Base-by-base conservation (phyloP, 1,140 invertebrate genomes). In the Gryon sp. region DNA sequence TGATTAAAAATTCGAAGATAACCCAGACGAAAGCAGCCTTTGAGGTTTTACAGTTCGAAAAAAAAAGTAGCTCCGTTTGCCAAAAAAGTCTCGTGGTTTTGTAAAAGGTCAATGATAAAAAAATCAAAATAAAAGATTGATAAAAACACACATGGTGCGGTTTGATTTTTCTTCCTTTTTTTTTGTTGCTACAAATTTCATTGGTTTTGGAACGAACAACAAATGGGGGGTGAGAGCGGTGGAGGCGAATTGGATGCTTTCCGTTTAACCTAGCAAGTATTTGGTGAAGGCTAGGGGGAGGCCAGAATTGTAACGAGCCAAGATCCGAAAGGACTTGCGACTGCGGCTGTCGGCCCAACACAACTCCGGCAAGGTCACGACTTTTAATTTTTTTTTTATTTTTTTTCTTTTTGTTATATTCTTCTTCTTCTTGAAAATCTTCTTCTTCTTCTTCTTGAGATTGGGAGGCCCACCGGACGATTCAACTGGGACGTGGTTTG, bases 11-110 rank as follows among this genome's bases (percentile, higher is more conserved):
- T n/a, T 81, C 80, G 81, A 84, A 82, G 79, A 87, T 84, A 87
- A 83, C n/a, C 82, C 86, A 85, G 79, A 86, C 86, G 85, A 87
- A 83, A n/a, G n/a, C n/a, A n/a, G n/a, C n/a, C n/a, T n/a, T n/a
- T n/a, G n/a, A n/a, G n/a, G n/a, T n/a, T n/a, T n/a, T n/a, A n/a
- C n/a, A n/a, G n/a, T n/a, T n/a, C n/a, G n/a, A n/a, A n/a, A n/a
- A n/a, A n/a, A n/a, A n/a, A n/a, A n/a, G n/a, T n/a, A n/a, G n/a
- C n/a, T n/a, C n/a, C n/a, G n/a, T n/a, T n/a, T n/a, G n/a, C n/a
- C n/a, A n/a, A n/a, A n/a, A n/a, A n/a, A n/a, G n/a, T n/a, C n/a
- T n/a, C n/a, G n/a, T n/a, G n/a, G n/a, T n/a, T n/a, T n/a, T n/a
- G n/a, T n/a, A n/a, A n/a, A n/a, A n/a, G n/a, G n/a, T n/a, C n/a